Evolutionary conservation across 2,888 invertebrate genomes (phyloP).

Genomic region (Meganola albula): DNA sequence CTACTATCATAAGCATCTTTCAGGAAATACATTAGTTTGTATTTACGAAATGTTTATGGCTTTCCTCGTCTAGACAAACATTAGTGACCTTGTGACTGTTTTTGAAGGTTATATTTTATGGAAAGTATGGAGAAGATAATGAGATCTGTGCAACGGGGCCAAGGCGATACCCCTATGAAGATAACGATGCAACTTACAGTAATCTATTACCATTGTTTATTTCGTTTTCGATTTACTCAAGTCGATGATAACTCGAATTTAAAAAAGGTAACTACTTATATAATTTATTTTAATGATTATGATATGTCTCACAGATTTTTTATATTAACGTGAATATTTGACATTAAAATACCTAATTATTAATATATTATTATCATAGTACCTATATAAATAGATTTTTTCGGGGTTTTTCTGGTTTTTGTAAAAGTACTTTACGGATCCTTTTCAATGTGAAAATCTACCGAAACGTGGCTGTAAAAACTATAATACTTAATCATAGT

Average conservation of each 20-base stretch:
- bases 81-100: constrained; percentile 46
- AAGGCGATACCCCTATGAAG: constrained; percentile 68
- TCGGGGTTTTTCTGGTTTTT: too few relatives aligned
- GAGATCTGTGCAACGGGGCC: constrained; percentile 54
- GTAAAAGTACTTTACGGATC: too few relatives aligned
- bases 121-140: constrained; percentile 43
- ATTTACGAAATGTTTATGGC: constrained; percentile 17
- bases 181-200: constrained; percentile 48
- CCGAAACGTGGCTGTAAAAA: too few relatives aligned
- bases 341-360: too few relatives aligned
- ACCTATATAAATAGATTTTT: too few relatives aligned
- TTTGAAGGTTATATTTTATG: constrained; percentile 46
- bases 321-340: too few relatives aligned
- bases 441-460: too few relatives aligned
- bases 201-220: constrained; percentile 29
- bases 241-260: constrained; percentile 24
- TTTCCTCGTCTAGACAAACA: constrained; percentile 46
- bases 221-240: too few relatives aligned
- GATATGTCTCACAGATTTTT: too few relatives aligned
- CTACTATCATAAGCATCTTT: too few relatives aligned
- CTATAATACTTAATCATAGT: too few relatives aligned
- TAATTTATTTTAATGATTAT: background rate
- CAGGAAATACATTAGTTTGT: background rate
- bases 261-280: background rate
- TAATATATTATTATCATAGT: too few relatives aligned